Base-by-base conservation (phyloP, 2,797 vertebrate genomes). In the Pyrocephalus nanus region DNA sequence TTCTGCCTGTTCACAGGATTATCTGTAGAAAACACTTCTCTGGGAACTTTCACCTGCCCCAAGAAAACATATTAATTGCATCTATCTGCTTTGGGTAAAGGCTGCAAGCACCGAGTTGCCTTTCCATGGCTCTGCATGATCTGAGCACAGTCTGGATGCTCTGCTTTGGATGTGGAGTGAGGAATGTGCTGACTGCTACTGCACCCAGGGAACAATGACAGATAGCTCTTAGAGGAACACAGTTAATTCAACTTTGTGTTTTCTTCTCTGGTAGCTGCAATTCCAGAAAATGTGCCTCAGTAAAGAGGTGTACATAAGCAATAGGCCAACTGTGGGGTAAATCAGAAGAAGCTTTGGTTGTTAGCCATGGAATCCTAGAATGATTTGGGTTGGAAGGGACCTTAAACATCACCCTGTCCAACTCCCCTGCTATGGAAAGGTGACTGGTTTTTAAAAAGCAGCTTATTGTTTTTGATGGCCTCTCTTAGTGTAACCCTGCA, bases 41-140 rank as follows among this genome's bases (percentile, higher is more conserved):
- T 92, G 58, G 78, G 43, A 86, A 65, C 32, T 78, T 91, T 26
- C 10, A 32, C 18, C 26, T 89, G 75, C 21, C 12, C n/a, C 62
- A 36, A 5, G 47, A 76, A 74, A 55, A 58, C 17, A 0, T 27
- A 6, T 74, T 57, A 20, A 72, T 90, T 69, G 14, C 0, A 0
- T 50, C 67, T 70, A 43, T 47, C 50, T 57, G 34, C n/a, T 36
- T 34, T 45, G 47, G 32, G 47, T 55, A 21, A 74, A 69, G 70
- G 60, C 7, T 3, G 23, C 6, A 18, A 47, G 54, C 23, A 5
- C 32, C 30, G 36, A 29, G 32, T 45, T 66, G 8, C 16, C 6
- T 57, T n/a, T 25, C 1, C 1, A 2, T 67, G 27, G 50, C 75
- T 90, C 47, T 18, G 11, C 0, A 0, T 42, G 60, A 26, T 42